These are phyloP conservation scores for Thalpophila matura DNA, from an alignment of 2,888 invertebrate species.

Conservation along the genomic window DNA sequence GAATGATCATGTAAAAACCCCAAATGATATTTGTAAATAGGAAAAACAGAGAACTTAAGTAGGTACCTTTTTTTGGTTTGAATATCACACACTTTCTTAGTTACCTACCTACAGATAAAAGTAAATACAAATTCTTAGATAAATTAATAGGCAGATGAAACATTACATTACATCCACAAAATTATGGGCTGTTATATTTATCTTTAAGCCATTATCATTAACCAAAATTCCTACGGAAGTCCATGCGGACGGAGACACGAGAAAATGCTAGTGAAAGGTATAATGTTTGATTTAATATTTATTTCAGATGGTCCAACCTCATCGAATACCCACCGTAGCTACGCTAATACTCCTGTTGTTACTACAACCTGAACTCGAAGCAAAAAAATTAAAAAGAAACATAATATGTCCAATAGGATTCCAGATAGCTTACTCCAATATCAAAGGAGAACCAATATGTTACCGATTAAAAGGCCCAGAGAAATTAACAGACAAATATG, in stretches of 20 bases:
- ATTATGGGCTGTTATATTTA: too few species aligned
- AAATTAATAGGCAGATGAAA: too few species aligned
- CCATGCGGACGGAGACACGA: too few species aligned
- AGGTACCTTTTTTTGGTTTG: too few species aligned
- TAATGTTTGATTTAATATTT: too few species aligned
- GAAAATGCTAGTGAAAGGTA: too few species aligned
- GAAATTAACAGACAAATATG: slow-evolving; percentile 77
- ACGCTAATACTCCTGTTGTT: slow-evolving; percentile 66
- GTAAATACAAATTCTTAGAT: too few species aligned
- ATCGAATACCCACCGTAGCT: slow-evolving; percentile 59
- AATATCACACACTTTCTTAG: too few species aligned
- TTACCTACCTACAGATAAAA: too few species aligned
- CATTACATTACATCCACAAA: too few species aligned
- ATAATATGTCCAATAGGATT: slow-evolving; percentile 83
- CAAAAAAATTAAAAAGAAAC: slow-evolving; percentile 58
- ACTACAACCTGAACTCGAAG: slow-evolving; percentile 62
- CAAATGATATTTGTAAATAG: background rate
- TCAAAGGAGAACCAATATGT: slow-evolving; percentile 72
- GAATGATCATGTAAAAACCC: slow-evolving; percentile 58
- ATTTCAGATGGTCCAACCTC: slow-evolving; percentile 78
- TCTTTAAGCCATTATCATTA: too few species aligned
- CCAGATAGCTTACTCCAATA: slow-evolving; percentile 68
- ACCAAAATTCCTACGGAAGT: too few species aligned
- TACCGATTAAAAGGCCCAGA: slow-evolving; percentile 84
- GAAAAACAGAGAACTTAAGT: slow-evolving; percentile 4